Evolutionary conservation across 2,888 invertebrate genomes (phyloP), one percentile per base, ranked within the genome.

Genomic region (Eumerus sabulonum): DNA sequence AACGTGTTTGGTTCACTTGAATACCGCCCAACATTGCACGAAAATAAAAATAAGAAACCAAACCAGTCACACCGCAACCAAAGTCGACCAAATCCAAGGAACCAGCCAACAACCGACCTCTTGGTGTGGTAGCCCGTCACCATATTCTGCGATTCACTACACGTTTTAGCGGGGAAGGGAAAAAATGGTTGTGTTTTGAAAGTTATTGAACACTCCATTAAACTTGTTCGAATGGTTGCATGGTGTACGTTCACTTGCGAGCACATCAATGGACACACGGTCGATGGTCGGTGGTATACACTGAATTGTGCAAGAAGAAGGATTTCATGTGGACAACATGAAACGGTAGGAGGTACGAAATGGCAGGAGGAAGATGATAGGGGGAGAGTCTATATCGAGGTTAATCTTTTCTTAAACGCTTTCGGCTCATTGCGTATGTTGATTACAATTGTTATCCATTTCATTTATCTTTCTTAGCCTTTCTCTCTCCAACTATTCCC

Each of bases 131-230:
- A 2, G 2, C 7, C 40, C 9, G 3, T 9, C 11, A n/a, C 40
- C n/a, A 40, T 40, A 9, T 1, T n/a, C 40, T 40, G 11, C n/a
- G 11, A 3, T 40, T 40, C 38, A 36, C 38, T 12, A 17, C 54
- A 18, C 19, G 5, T 11, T 5, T n/a, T 44, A 7, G 17, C 14
- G 42, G 27, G 27, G 27, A 27, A 18, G 19, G 1, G 16, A 40
- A 35, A 54, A 66, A 72, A 66, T 60, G 51, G 44, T 73, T 77
- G 57, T 74, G 59, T 79, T 79, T 79, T 79, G 79, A 79, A 79
- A 79, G 79, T 79, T 79, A 79, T 79, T 79, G 79, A 79, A 79
- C 74, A 79, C 79, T 79, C 79, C 74, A 79, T 79, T 79, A 79
- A 79, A 79, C 79, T 68, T 79, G 79, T 79, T 68, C 74, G 74